These are phyloP conservation scores for Sebastes oblongus DNA, from an alignment of 2,797 vertebrate species.

Conservation along the genomic window DNA sequence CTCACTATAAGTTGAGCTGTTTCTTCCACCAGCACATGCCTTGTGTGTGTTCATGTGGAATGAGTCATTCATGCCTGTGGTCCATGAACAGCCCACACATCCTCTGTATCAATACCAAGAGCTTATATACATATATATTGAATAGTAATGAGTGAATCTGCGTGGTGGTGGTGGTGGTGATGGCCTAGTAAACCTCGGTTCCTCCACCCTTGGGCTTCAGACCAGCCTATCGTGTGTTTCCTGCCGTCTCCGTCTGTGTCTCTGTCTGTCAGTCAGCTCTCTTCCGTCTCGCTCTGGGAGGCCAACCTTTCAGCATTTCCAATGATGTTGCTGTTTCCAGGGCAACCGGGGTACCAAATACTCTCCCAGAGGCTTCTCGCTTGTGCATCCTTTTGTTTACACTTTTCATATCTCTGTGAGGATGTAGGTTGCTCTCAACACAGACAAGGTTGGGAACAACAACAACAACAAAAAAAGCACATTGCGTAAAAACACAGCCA, in stretches of 20 bases:
- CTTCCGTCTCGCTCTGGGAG: constrained; percentile 74
- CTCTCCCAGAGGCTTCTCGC: constrained; percentile 73
- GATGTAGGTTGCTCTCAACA: constrained; percentile 49
- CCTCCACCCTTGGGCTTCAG: constrained; percentile 37
- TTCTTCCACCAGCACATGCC: constrained; percentile 51
- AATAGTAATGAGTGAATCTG: constrained; percentile 21
- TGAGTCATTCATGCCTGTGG: constrained; percentile 72
- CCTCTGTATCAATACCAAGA: constrained; percentile 23
- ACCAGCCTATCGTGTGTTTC: constrained; percentile 43
- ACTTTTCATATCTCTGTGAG: constrained; percentile 67
- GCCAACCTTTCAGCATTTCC: constrained; percentile 82
- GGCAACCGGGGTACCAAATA: constrained; percentile 84
- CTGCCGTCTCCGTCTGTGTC: constrained; percentile 49
- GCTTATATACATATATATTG: constrained; percentile 23
- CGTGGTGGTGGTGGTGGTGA: constrained; percentile 10
- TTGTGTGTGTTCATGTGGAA: constrained; percentile 51
- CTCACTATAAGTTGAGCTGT: constrained; percentile 38
- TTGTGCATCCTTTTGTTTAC: constrained; percentile 78
- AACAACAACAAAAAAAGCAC: not conserved
- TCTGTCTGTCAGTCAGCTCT: constrained; percentile 72
- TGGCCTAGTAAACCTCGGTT: constrained; percentile 36
- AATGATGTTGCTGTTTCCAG: constrained; percentile 86
- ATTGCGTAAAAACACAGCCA: constrained; percentile 20
- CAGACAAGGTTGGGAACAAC: constrained; percentile 19
- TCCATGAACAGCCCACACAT: constrained; percentile 59